Base-by-base conservation (phyloP, 1,140 invertebrate species). In the Magallana gigas region DNA sequence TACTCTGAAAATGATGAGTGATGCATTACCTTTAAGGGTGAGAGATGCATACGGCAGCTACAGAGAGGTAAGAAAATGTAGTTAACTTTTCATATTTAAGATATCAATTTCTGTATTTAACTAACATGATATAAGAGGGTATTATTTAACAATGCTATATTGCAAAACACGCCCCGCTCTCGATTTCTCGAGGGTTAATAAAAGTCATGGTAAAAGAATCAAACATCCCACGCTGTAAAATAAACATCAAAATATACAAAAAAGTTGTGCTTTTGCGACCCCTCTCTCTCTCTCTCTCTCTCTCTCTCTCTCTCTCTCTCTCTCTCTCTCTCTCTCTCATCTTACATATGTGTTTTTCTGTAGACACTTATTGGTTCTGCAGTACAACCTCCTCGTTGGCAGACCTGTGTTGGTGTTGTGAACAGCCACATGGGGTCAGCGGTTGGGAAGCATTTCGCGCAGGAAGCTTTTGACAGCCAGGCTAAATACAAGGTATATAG, bases 391-490 rank as follows among this genome's bases (percentile, higher is more conserved):
- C 71, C 88, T 12, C 64, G 90, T 8, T 90, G 90, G 90, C 84
- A 91, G 76, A 58, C 59, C 5, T 91, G 90, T 80, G 89, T 88
- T 1, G 59, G 60, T 6, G 57, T 60, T 16, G 83, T 87, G 0
- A 85, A 87, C 71, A 80, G 36, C 14, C 29, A 80, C 8, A 80
- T 91, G 14, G 89, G 87, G 0, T 23, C 86, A 11, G 89, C 88
- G 48, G 85, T 90, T 9, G 89, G 89, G 4, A 88, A 86, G 62
- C 71, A 87, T 5, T 91, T 88, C 62, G 68, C 90, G 9, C 18
- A 90, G 16, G 85, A 90, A 64, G 80, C 86, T 8, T 91, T 91
- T 68, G 82, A 90, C 56, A 68, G 82, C n/a, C 80, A 84, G 4
- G 89, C 89, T 4, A 91, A 89, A 29, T 29, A 56, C 7, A 80